Evolutionary conservation across 1,140 invertebrate species (phyloP).

Genomic region (Drosophila subpulchrella): DNA sequence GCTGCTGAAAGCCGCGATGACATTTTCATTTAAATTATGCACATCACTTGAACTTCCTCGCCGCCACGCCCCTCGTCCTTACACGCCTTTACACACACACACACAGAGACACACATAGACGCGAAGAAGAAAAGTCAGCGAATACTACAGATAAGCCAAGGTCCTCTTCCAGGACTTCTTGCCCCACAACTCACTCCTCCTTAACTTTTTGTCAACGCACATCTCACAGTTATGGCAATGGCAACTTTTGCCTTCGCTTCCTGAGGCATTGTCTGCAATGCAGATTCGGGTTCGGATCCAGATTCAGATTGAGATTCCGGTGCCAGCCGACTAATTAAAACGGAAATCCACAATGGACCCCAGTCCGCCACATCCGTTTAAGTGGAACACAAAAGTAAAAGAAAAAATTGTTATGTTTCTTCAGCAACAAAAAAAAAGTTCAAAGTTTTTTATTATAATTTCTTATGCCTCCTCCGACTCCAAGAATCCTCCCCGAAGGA

Average conservation of each 20-base stretch:
- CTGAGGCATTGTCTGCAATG: conserved; percentile 52
- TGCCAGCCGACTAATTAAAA: conserved; percentile 79
- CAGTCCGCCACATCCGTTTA: conserved; percentile 60
- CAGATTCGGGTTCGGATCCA: conserved; percentile 68
- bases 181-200: background rate
- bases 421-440: conserved; percentile 31
- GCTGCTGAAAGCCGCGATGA: conserved; percentile 78
- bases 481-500: conserved; percentile 41
- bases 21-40: conserved; percentile 84
- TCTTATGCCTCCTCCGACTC: conserved; percentile 21
- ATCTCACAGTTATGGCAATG: conserved; percentile 77
- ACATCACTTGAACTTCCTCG: conserved; percentile 78
- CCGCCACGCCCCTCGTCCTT: conserved; percentile 10
- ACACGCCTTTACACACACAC: background rate
- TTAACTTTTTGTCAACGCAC: conserved; percentile 77
- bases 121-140: conserved; percentile 33
- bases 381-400: conserved; percentile 75
- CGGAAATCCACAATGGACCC: conserved; percentile 78
- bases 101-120: conserved; percentile 13
- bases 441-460: conserved; percentile 78
- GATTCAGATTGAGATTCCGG: conserved; percentile 68
- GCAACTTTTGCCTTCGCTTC: conserved; percentile 66
- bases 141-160: conserved; percentile 63
- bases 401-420: conserved; percentile 64
- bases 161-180: conserved; percentile 24